Evolutionary conservation across 2,113 vertebrate genomes (phyloP).

Genomic region (Mola mola): DNA sequence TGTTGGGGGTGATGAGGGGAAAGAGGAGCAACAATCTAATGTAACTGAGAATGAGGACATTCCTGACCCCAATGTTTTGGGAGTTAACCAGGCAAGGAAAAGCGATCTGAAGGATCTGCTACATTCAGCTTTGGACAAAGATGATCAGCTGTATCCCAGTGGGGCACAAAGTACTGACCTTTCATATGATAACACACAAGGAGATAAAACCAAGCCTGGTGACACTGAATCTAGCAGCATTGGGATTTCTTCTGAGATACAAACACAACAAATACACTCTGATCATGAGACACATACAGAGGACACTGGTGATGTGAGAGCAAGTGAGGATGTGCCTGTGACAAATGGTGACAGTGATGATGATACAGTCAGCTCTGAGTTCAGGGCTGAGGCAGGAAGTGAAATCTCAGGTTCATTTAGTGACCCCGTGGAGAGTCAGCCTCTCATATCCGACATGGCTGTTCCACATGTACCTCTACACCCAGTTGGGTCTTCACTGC

Average conservation of each 20-base stretch:
- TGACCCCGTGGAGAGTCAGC: slow-evolving; percentile 8
- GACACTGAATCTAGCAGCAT: slow-evolving; percentile 1
- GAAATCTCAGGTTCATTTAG: neutral
- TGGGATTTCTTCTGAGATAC: neutral
- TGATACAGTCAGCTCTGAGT: neutral
- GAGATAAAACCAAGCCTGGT: no score
- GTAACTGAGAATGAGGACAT: neutral
- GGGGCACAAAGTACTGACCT: neutral
- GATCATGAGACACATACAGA: neutral
- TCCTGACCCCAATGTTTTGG: neutral
- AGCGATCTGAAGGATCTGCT: neutral
- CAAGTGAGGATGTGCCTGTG: neutral
- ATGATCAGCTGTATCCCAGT: neutral
- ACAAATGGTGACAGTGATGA: neutral
- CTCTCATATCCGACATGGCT: slow-evolving; percentile 13
- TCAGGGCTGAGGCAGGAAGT: neutral
- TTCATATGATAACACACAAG: neutral
- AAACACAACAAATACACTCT: neutral
- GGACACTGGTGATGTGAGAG: neutral
- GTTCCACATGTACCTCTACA: neutral
- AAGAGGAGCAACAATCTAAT: neutral
- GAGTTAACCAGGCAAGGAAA: neutral
- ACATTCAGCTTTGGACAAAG: neutral
- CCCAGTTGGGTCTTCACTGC: neutral
- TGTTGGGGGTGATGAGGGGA: neutral